Conservation (phyloP, 2,113 vertebrate species). For the Ardeotis arabs region DNA sequence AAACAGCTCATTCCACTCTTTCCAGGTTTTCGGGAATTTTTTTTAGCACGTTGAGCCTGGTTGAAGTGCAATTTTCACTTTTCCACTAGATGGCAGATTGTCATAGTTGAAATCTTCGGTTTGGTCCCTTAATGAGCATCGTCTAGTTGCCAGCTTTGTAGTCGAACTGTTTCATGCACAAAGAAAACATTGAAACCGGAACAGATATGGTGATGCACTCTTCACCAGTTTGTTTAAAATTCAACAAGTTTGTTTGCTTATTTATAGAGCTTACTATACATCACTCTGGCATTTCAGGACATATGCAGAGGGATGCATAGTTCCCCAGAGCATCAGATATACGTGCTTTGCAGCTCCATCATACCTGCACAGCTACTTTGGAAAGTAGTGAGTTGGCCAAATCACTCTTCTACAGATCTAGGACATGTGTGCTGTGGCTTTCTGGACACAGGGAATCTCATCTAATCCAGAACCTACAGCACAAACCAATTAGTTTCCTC, state of each 20-base stretch:
- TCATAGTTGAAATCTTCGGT: not conserved
- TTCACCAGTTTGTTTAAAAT: not conserved
- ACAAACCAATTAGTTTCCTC: not conserved
- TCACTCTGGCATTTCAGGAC: not conserved
- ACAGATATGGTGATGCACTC: not conserved
- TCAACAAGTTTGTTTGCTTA: not conserved
- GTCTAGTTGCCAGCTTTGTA: not conserved
- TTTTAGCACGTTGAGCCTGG: not conserved
- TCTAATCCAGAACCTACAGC: not conserved
- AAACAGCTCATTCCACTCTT: not conserved
- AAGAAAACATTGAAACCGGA: not conserved
- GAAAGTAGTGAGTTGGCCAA: not conserved
- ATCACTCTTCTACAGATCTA: not conserved
- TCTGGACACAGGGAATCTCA: not conserved
- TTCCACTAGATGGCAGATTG: conserved; percentile 59
- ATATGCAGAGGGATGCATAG: not conserved
- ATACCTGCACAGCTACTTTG: not conserved
- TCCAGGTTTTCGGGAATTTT: not conserved
- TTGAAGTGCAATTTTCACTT: not conserved
- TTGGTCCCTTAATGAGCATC: not conserved
- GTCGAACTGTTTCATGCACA: not conserved
- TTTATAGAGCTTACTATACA: not conserved
- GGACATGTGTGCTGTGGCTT: not conserved
- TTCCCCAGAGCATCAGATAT: not conserved
- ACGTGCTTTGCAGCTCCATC: not conserved